These are phyloP conservation scores for Netelia fuscicornis DNA, from an alignment of 2,888 invertebrate species.

Conservation along the genomic window DNA sequence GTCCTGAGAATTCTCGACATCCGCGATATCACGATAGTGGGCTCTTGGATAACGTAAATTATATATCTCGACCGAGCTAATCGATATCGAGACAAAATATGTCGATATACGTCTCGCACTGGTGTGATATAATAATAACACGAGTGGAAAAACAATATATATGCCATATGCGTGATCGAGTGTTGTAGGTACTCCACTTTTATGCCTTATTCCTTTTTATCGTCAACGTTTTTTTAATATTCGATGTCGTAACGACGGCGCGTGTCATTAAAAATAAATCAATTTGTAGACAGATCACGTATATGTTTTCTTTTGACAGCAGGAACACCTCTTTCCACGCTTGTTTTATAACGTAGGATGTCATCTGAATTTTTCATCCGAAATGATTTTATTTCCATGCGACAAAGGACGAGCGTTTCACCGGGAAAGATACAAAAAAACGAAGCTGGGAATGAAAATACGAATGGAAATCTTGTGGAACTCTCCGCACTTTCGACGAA, in stretches of 20 bases:
- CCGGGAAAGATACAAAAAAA: conserved; percentile 15
- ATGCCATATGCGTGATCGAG: neutral
- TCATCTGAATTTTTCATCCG: neutral
- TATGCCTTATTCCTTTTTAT: no score
- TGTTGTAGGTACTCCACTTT: neutral
- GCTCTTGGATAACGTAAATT: conserved; percentile 35
- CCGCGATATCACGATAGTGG: conserved; percentile 48
- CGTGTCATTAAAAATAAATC: neutral
- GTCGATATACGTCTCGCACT: conserved; percentile 13
- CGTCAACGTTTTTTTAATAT: neutral
- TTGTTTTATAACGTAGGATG: neutral
- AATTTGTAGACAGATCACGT: neutral
- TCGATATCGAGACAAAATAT: conserved; percentile 33
- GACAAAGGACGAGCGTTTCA: conserved; percentile 5
- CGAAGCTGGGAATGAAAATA: conserved; percentile 36
- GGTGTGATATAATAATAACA: conserved; percentile 16
- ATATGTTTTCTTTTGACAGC: neutral
- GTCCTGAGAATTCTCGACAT: conserved; percentile 55
- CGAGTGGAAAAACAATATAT: conserved; percentile 26
- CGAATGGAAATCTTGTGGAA: conserved; percentile 78
- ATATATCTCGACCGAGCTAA: conserved; percentile 37
- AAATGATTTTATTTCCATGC: conserved; percentile 17
- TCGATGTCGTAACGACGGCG: neutral
- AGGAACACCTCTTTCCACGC: neutral
- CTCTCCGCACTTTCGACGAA: conserved; percentile 76